These are phyloP conservation scores for Drosophila melanogaster DNA, from an alignment of 1,140 invertebrate species.

Conservation along the genomic window Release_6_plus_ISO1_MT NT_033777.3:20710501-20711000, in stretches of 20 bases:
- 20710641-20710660: constrained; percentile 78
- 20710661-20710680: constrained; percentile 79
- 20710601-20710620: constrained; percentile 71
- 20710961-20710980: constrained; percentile 52
- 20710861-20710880: not conserved
- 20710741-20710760: constrained; percentile 71
- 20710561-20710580: constrained; percentile 65
- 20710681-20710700: constrained; percentile 43
- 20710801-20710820: constrained; percentile 38
- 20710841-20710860: constrained; percentile 6
- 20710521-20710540: constrained; percentile 14
- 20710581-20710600: constrained; percentile 31
- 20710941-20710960: constrained; percentile 8
- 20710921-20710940: constrained; percentile 1
- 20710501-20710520: constrained; percentile 39
- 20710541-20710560: constrained; percentile 7
- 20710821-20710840: constrained; percentile 23
- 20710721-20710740: constrained; percentile 63
- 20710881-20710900: constrained; percentile 53
- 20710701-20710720: constrained; percentile 66
- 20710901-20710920: constrained; percentile 57
- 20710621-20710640: constrained; percentile 83
- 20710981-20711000: constrained; percentile 47
- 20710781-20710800: constrained; percentile 47
- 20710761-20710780: constrained; percentile 69